These are phyloP conservation scores for Daphoenositta chrysoptera DNA, from an alignment of 2,113 vertebrate genomes.

Conservation along the genomic window DNA sequence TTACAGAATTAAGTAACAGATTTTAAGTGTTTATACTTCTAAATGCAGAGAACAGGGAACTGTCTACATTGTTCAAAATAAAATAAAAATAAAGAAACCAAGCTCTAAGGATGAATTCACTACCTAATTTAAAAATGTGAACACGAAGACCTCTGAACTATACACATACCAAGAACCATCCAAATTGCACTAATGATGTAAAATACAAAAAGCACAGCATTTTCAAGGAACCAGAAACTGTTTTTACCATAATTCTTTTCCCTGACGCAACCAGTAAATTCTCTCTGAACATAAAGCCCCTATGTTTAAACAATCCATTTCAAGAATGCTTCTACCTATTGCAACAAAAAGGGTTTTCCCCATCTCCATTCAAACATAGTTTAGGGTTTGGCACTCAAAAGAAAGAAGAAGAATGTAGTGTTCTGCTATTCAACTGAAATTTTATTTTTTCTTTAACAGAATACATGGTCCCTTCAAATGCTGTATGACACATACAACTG, in stretches of 20 bases:
- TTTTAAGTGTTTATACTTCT: conserved; percentile 87
- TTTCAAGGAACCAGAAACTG: conserved; percentile 83
- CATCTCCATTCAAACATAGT: conserved; percentile 46
- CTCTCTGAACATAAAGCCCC: conserved; percentile 48
- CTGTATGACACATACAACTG: conserved; percentile 82
- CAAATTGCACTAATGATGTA: conserved; percentile 81
- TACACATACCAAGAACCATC: conserved; percentile 80
- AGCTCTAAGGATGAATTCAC: conserved; percentile 78
- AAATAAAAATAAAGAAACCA: conserved; percentile 77
- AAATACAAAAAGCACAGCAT: conserved; percentile 78
- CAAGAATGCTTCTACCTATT: conserved; percentile 43
- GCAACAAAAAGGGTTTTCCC: conserved; percentile 41
- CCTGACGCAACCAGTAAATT: conserved; percentile 39
- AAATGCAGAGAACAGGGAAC: conserved; percentile 88
- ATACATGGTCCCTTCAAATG: conserved; percentile 81
- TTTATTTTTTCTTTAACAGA: conserved; percentile 63
- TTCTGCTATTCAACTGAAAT: conserved; percentile 41
- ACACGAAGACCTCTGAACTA: conserved; percentile 84
- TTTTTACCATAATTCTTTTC: conserved; percentile 14
- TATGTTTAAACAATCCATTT: conserved; percentile 19
- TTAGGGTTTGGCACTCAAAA: conserved; percentile 75
- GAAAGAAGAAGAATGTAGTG: conserved; percentile 62
- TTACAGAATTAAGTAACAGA: conserved; percentile 89
- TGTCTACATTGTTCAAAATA: conserved; percentile 86
- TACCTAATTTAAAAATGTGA: conserved; percentile 80